These are phyloP conservation scores for Myotis daubentonii DNA, from an alignment of 2,797 vertebrate species.

Conservation along the genomic window DNA sequence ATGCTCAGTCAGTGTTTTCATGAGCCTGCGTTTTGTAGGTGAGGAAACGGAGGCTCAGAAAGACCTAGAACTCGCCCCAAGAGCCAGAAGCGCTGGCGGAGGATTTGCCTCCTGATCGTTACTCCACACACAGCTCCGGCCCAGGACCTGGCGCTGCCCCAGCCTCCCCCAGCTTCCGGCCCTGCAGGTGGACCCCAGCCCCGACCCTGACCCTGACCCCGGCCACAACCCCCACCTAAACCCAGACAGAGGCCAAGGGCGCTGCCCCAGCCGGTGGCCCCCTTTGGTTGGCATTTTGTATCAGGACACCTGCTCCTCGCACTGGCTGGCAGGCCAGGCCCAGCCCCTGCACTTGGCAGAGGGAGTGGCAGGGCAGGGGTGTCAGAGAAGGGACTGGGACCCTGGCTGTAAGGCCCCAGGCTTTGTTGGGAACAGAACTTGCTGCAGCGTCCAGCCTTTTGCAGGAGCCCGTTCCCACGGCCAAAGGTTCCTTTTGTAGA, in stretches of 20 bases:
- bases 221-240: not conserved
- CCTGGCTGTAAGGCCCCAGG: not conserved
- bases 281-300: not conserved
- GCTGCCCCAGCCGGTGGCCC: fast-evolving
- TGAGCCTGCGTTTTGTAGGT: fast-evolving
- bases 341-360: too few relatives aligned
- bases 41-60: not conserved
- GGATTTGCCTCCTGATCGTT: fast-evolving
- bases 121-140: not conserved
- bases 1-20: fast-evolving
- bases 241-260: fast-evolving
- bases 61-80: not conserved
- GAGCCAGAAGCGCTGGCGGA: not conserved
- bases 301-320: not conserved
- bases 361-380: not conserved
- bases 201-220: too few relatives aligned
- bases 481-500: not conserved
- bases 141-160: fast-evolving
- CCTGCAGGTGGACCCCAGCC: not conserved
- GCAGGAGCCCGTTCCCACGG: fast-evolving
- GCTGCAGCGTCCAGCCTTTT: fast-evolving
- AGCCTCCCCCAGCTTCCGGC: not conserved
- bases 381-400: not conserved
- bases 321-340: not conserved
- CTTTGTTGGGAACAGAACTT: not conserved